Base-by-base conservation (phyloP, 2,113 vertebrate genomes). In the Calyptommatus sinebrachiatus region DNA sequence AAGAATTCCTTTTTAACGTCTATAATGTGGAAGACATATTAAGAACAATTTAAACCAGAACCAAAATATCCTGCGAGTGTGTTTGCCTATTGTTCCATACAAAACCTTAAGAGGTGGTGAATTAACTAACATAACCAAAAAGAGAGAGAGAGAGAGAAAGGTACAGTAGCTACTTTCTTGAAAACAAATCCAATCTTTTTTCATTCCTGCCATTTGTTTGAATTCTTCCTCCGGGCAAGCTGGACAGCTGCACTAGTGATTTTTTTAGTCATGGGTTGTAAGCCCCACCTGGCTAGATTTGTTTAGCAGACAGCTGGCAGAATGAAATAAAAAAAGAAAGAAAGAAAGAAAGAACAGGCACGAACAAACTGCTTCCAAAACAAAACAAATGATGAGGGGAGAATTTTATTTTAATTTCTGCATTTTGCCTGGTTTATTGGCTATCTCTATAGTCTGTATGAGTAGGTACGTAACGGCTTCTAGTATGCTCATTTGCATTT, bases 231-330 rank as follows among this genome's bases (percentile, higher is more conserved):
- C 93, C 92, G 87, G 95, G 95, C 94, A 93, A 94, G 94, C 94
- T 94, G 95, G 95, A 95, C 95, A 95, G 94, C 95, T 96, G 95
- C 93, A 95, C 94, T 90, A 83, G 93, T 93, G 94, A 93, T 94
- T 96, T 95, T 96, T 95, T 96, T 93, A 96, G 95, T 96, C 94
- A 95, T 95, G 95, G 94, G 89, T 94, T 95, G 94, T 95, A 95
- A 95, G 94, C 95, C 94, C 95, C 95, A 96, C 95, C 95, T 96
- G 95, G 95, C 94, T 94, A 95, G 94, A 95, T 96, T 95, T 96
- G 94, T 95, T 95, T 95, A 96, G 94, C 93, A 95, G 95, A 96
- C 95, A 96, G 95, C 95, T 96, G 95, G 95, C 94, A 94, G 92
- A 95, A 94, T 94, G 95, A 95, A 96, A 96, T 94, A 94, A 95